Evolutionary conservation across 2,888 invertebrate species (phyloP), one percentile per base, ranked within the genome.

Genomic region (Pterostichus niger): DNA sequence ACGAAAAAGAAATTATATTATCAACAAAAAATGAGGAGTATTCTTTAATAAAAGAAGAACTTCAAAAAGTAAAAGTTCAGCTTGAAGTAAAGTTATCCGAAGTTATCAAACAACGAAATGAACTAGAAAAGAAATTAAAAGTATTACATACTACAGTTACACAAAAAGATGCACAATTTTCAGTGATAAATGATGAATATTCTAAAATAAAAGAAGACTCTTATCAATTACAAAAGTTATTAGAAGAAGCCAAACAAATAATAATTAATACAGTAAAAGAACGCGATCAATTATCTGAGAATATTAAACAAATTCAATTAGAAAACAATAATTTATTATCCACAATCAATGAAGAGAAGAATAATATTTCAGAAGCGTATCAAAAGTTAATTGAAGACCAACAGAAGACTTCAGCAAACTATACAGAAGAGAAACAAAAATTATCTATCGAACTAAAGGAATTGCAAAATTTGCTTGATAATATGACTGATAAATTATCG

Each of bases 21-120:
- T 84, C 85, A 54, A 84, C 84, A 31, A 49, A 85, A 9, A 86
- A 87, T 84, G 85, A 86, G 81, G 86, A 87, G 31, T 85, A 83
- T 13, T 73, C 83, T 56, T 54, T 33, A 4, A 59, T 86, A n/a
- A 15, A 85, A 24, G 84, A 85, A 9, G 84, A 85, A 52, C 84
- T 86, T 31, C 86, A 86, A 2, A 6, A 17, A 44, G 9, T 68
- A 6, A 77, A 61, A 49, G 83, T 84, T n/a, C 71, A 86, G 59
- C 82, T 85, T 64, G 75, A 64, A 40, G 44, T 84, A 52, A 75
- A 76, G 75, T 83, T 84, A 15, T 83, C 81, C 73, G 84, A 86
- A 75, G 84, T 85, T 61, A 68, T 84, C 9, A 49, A 81, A 17
- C 81, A 82, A 52, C 84, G 85, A 81, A 84, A 85, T 84, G 75